These are phyloP conservation scores for Leptinotarsa defecta DNA, from an alignment of 1,140 invertebrate genomes.

Conservation along the genomic window DNA sequence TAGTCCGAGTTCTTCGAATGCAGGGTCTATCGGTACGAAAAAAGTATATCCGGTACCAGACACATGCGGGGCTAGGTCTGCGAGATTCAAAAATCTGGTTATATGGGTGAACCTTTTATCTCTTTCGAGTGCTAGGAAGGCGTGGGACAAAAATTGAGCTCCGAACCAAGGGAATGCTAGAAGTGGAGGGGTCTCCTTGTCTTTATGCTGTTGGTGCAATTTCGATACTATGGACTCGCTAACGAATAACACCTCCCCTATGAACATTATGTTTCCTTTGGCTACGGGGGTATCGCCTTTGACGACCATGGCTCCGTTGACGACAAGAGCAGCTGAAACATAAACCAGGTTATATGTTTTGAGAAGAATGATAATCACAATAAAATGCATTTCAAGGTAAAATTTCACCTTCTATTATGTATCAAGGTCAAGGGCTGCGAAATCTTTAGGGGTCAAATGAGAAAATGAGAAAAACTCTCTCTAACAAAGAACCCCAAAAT, in stretches of 20 bases:
- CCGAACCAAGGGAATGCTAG: constrained; percentile 67
- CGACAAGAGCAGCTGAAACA: constrained; percentile 57
- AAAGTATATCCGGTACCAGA: constrained; percentile 66
- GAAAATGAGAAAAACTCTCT: no score
- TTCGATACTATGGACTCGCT: constrained; percentile 64
- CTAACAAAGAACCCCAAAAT: no score
- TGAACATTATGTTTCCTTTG: constrained; percentile 66
- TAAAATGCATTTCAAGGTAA: no score
- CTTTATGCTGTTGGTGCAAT: constrained; percentile 64
- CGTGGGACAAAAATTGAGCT: constrained; percentile 66
- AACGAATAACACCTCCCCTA: constrained; percentile 66
- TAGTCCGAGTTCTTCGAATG: constrained; percentile 63
- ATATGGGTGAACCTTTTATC: constrained; percentile 63
- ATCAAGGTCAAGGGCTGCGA: no score
- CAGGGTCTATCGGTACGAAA: constrained; percentile 65
- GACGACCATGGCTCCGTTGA: constrained; percentile 64
- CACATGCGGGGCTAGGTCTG: constrained; percentile 64
- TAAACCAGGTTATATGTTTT: not conserved
- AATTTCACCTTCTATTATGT: no score
- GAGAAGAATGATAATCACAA: no score
- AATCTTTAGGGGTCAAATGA: no score
- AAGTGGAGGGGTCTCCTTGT: constrained; percentile 68
- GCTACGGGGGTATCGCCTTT: constrained; percentile 64
- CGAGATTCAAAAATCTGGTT: constrained; percentile 63
- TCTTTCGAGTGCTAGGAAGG: constrained; percentile 64